Evolutionary conservation across 2,888 invertebrate genomes (phyloP).

Genomic region (Drosophila stalkeri): DNA sequence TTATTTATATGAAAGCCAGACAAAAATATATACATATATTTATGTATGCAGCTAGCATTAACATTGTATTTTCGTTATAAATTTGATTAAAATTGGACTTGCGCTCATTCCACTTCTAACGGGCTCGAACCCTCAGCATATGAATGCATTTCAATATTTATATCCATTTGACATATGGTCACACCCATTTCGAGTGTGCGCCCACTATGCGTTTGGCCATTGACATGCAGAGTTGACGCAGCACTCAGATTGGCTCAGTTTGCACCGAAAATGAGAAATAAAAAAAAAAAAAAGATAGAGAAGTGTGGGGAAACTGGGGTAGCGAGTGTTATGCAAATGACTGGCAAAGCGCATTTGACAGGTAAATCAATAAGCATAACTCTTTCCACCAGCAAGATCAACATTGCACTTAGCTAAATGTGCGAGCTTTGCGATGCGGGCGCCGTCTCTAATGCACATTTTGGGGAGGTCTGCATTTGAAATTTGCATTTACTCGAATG

Average conservation of each 20-base stretch:
- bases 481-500: conserved; percentile 62
- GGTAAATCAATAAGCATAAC: conserved; percentile 78
- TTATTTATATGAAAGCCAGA: neutral
- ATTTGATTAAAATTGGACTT: neutral
- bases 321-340: conserved; percentile 57
- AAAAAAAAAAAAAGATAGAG: neutral
- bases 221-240: conserved; percentile 31
- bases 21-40: neutral
- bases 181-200: conserved; percentile 25
- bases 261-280: conserved; percentile 1
- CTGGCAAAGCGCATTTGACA: conserved; percentile 65
- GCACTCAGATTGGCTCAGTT: conserved; percentile 21
- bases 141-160: conserved; percentile 15
- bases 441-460: conserved; percentile 29
- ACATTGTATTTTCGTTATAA: neutral
- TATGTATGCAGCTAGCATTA: neutral
- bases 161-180: conserved; percentile 33
- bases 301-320: conserved; percentile 8
- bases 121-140: neutral
- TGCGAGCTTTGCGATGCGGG: neutral
- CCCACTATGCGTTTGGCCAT: conserved; percentile 47
- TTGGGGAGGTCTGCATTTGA: conserved; percentile 34
- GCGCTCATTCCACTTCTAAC: conserved; percentile 8
- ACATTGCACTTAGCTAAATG: conserved; percentile 55
- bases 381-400: conserved; percentile 62